phyloP scores from a whole-genome alignment of 2,113 vertebrate species.

The Paedocypris sp. region DNA sequence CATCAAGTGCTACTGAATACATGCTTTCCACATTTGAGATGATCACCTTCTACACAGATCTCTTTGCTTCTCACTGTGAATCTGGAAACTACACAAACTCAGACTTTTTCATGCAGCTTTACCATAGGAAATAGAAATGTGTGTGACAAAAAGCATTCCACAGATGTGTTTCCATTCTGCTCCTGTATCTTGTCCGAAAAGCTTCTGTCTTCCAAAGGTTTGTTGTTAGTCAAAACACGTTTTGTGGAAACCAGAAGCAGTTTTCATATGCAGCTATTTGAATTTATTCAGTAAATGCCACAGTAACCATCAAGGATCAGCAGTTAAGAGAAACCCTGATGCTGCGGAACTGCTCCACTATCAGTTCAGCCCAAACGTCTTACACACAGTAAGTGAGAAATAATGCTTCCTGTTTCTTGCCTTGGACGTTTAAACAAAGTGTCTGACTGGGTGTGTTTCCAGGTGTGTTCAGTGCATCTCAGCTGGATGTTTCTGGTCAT shows the following conservation, averaged over 20 bases:
- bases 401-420: too few relatives aligned
- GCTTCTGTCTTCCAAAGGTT: conserved; percentile 37
- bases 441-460: neutral
- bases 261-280: neutral
- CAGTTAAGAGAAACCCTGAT: neutral
- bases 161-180: conserved; percentile 42
- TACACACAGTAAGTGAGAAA: conserved; percentile 33
- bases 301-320: conserved; percentile 18
- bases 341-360: conserved; percentile 38
- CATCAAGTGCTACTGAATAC: neutral
- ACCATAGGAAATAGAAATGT: neutral
- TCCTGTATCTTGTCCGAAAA: conserved; percentile 38
- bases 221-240: neutral
- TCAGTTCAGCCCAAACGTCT: conserved; percentile 12
- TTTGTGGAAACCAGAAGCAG: too few relatives aligned
- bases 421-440: too few relatives aligned
- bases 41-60: conserved; percentile 34
- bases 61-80: conserved; percentile 33
- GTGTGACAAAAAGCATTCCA: neutral
- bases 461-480: conserved; percentile 41
- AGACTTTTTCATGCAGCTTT: conserved; percentile 43
- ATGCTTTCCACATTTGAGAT: neutral
- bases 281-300: conserved; percentile 21
- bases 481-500: conserved; percentile 41
- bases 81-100: neutral